phyloP scores from a whole-genome alignment of 1,140 invertebrate genomes.

The Leptinotarsa undecemlineata region DNA sequence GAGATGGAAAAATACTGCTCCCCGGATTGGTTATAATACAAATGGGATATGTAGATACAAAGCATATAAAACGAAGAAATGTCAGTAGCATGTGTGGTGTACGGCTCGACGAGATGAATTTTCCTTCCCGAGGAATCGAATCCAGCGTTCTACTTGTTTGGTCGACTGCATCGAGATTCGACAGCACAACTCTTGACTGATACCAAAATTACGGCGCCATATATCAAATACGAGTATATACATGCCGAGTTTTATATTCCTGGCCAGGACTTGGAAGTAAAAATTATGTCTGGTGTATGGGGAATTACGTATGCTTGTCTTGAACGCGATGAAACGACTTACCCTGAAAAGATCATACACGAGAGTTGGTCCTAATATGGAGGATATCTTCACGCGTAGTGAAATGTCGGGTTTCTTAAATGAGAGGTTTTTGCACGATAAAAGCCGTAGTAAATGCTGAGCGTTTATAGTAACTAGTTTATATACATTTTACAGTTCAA shows the following conservation, averaged over 20 bases:
- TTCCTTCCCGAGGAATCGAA: slow-evolving; percentile 18
- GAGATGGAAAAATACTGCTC: slow-evolving; percentile 40
- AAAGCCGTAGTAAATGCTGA: too few species aligned
- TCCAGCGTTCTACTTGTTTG: slow-evolving; percentile 24
- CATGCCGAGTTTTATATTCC: slow-evolving; percentile 25
- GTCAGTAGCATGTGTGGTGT: slow-evolving; percentile 49
- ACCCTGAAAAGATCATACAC: too few species aligned
- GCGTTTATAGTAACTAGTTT: too few species aligned
- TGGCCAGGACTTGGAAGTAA: background rate
- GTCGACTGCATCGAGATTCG: slow-evolving; percentile 36
- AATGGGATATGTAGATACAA: slow-evolving; percentile 54
- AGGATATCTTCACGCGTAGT: too few species aligned
- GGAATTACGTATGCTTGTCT: slow-evolving; percentile 2
- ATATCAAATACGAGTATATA: slow-evolving; percentile 9
- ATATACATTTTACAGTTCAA: too few species aligned
- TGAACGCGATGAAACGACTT: background rate
- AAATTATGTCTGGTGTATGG: background rate
- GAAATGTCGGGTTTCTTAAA: too few species aligned
- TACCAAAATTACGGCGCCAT: slow-evolving; percentile 39
- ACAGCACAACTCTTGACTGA: slow-evolving; percentile 46
- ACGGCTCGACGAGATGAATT: slow-evolving; percentile 27
- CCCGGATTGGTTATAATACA: slow-evolving; percentile 53
- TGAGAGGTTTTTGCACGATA: too few species aligned
- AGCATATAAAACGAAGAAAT: slow-evolving; percentile 52
- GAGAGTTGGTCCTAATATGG: too few species aligned